Evolutionary conservation across 2,888 invertebrate genomes (phyloP).

Genomic region (Clistopyga incitator): DNA sequence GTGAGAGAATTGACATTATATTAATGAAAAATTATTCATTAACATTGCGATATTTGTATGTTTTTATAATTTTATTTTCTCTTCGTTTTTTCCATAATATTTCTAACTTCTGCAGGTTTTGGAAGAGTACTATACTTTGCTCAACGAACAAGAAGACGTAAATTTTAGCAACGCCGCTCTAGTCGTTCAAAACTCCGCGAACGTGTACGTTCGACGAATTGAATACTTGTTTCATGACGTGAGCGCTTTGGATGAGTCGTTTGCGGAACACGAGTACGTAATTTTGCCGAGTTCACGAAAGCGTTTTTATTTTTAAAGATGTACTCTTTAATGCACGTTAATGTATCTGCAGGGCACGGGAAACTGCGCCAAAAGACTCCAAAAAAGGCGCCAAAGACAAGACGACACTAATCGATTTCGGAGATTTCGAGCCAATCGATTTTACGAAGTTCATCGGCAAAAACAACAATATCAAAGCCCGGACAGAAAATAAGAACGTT

Average conservation of each 20-base stretch:
- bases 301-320: neutral
- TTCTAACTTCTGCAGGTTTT: slow-evolving; percentile 73
- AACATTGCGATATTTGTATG: neutral
- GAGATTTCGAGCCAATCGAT: slow-evolving; percentile 75
- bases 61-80: neutral
- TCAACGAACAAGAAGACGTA: slow-evolving; percentile 73
- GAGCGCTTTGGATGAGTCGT: slow-evolving; percentile 82
- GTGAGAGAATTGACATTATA: neutral
- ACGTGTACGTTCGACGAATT: slow-evolving; percentile 90
- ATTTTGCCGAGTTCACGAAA: neutral
- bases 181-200: slow-evolving; percentile 90
- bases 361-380: slow-evolving; percentile 61
- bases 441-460: slow-evolving; percentile 74
- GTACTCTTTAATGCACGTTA: neutral
- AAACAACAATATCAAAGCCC: slow-evolving; percentile 75
- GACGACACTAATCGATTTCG: slow-evolving; percentile 64
- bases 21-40: neutral
- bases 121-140: slow-evolving; percentile 74
- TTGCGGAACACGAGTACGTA: slow-evolving; percentile 76
- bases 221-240: slow-evolving; percentile 87
- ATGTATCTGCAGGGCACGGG: slow-evolving; percentile 66
- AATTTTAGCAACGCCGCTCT: slow-evolving; percentile 93
- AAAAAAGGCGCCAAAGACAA: slow-evolving; percentile 66
- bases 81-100: neutral
- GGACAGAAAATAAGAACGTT: slow-evolving; percentile 65